phyloP scores from a whole-genome alignment of 35 echinoderm and acorn worm genomes.

The Heliocidaris tuberculata region DNA sequence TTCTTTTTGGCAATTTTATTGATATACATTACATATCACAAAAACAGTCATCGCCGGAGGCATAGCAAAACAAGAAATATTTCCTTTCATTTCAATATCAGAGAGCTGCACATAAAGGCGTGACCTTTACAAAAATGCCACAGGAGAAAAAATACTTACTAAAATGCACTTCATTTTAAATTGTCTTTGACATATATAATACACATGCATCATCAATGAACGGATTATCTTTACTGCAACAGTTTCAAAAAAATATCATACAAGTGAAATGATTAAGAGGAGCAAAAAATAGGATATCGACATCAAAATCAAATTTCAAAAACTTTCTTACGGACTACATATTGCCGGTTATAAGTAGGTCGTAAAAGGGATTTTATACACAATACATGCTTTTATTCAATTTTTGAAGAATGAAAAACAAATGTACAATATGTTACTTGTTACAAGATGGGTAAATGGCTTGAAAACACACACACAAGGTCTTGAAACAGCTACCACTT shows the following conservation, averaged over 20 bases:
- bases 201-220: constrained; percentile 29
- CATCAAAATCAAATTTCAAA: constrained; percentile 37
- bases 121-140: constrained; percentile 44
- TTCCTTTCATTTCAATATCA: constrained; percentile 43
- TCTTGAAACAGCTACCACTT: constrained; percentile 32
- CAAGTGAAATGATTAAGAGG: background rate
- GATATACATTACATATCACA: constrained; percentile 32
- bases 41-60: constrained; percentile 41
- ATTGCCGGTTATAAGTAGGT: constrained; percentile 51
- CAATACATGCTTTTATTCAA: constrained; percentile 44
- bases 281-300: background rate
- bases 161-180: constrained; percentile 47
- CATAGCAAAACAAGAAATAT: constrained; percentile 42
- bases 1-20: constrained; percentile 44
- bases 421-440: constrained; percentile 33
- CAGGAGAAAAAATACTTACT: constrained; percentile 40
- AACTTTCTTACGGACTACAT: constrained; percentile 39
- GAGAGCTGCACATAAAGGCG: constrained; percentile 30
- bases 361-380: constrained; percentile 36
- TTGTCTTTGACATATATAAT: constrained; percentile 23
- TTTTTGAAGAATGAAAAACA: constrained; percentile 47
- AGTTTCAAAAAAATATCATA: constrained; percentile 38
- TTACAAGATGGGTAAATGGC: constrained; percentile 10
- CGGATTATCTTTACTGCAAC: constrained; percentile 19
- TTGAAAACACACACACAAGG: constrained; percentile 44